phyloP scores from a whole-genome alignment of 2,797 vertebrate genomes.

The Clarias pachynema region DNA sequence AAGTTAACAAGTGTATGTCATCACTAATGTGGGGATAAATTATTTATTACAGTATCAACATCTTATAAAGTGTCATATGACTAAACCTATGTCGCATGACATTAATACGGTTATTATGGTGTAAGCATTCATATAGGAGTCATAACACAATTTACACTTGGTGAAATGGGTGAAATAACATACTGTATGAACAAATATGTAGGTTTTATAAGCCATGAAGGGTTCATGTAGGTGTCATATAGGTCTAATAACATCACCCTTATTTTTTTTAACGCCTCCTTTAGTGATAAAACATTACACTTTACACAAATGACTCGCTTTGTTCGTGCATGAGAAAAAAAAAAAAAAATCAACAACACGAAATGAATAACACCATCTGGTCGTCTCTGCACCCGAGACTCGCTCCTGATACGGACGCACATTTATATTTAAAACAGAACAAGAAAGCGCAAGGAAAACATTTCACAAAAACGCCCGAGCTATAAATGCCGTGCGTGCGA shows the following conservation, averaged over 20 bases:
- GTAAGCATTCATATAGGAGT: background rate
- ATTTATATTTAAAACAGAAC: slow-evolving; percentile 6
- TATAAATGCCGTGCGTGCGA: slow-evolving; percentile 3
- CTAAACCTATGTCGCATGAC: background rate
- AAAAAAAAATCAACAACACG: background rate
- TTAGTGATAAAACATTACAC: background rate
- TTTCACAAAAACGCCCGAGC: background rate
- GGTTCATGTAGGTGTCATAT: background rate
- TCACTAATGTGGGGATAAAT: background rate
- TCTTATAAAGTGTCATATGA: background rate
- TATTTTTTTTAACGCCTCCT: too few relatives aligned
- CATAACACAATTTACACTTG: background rate
- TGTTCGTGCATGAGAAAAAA: background rate
- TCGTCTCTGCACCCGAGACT: background rate
- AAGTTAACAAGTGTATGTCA: background rate
- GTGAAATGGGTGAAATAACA: too few relatives aligned
- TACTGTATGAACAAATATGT: background rate
- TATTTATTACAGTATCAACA: background rate
- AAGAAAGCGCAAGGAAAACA: background rate
- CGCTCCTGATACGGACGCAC: background rate
- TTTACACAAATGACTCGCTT: too few relatives aligned
- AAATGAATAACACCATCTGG: background rate
- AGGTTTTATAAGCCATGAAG: background rate
- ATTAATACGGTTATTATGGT: background rate
- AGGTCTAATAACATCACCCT: background rate